Evolutionary conservation across 2,113 vertebrate genomes (phyloP).

Genomic region (Corythornis vintsioides): DNA sequence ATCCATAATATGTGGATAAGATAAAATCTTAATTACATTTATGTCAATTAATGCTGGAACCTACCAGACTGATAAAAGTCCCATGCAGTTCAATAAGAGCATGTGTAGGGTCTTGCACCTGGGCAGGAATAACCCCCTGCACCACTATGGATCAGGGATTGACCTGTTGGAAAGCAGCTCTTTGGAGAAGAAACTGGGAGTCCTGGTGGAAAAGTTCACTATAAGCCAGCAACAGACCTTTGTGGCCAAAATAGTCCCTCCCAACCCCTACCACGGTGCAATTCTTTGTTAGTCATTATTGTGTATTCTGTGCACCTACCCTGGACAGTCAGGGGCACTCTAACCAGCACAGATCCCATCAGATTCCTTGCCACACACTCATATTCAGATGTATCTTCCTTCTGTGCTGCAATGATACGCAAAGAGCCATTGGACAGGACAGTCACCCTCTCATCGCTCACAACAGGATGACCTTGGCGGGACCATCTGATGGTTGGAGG

Average conservation of each 20-base stretch:
- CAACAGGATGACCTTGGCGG: conserved; percentile 78
- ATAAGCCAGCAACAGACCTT: not conserved
- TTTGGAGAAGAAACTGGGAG: not conserved
- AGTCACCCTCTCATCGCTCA: conserved; percentile 72
- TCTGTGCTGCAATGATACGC: conserved; percentile 77
- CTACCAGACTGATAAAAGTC: not conserved
- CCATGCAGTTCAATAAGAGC: not conserved
- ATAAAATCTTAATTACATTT: not conserved
- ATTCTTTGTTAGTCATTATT: not conserved
- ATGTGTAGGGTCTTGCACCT: not conserved
- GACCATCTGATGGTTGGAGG: conserved; percentile 85
- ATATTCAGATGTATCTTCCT: conserved; percentile 90
- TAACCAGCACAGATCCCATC: conserved; percentile 86
- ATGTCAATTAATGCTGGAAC: not conserved
- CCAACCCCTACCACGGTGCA: not conserved
- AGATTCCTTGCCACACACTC: conserved; percentile 92
- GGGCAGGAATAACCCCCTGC: not conserved
- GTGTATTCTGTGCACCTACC: conserved; percentile 72
- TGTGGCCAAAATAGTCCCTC: not conserved
- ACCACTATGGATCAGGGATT: not conserved
- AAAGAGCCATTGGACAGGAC: conserved; percentile 85
- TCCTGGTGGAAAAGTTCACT: not conserved
- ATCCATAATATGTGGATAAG: not conserved
- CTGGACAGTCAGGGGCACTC: conserved; percentile 83
- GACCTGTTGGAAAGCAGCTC: not conserved